Evolutionary conservation across 1,140 invertebrate genomes (phyloP), one percentile per base, ranked within the genome.

Genomic region (Charaxes varanes): DNA sequence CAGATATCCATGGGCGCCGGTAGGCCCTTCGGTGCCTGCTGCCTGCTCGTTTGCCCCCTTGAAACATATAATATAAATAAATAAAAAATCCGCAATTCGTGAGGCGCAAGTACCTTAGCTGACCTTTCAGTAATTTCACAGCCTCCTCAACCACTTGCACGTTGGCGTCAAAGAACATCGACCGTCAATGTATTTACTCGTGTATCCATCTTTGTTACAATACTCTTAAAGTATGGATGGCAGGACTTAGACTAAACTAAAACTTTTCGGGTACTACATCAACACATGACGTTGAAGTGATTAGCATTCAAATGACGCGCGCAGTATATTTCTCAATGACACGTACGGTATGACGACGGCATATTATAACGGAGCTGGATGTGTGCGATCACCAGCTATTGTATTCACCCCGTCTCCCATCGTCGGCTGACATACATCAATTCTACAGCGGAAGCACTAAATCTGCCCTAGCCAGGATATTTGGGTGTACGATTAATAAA

Each of bases 261-360:
- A 22, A 7, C 21, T 22, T 22, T 8, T 22, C 1, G 21, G 6
- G 1, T 22, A 21, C 6, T 22, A 6, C 6, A 2, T 1, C 21
- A 1, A 23, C 10, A 23, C 21, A 23, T 7, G 19, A 22, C 1
- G 19, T 6, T 23, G 32, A 12, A 22, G 18, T 22, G 5, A 30
- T 77, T 78, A 53, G 56, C 70, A 78, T 81, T 78, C 73, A 60
- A 55, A 64, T 64, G 51, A 53, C 64, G 69, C 70, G 58, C 59
- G 50, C 54, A 59, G 53, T 56, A 73, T 70, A 68, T 55, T 69
- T 58, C 62, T 76, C 67, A 71, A 81, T 81, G 64, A 62, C 37
- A 42, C 41, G 53, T 37, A 63, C 63, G 57, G 60, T 67, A 57
- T 73, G 69, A 77, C 62, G 67, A 68, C 59, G 56, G 34, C 45